phyloP scores from a whole-genome alignment of 2,113 vertebrate genomes.

The Phycodurus eques region DNA sequence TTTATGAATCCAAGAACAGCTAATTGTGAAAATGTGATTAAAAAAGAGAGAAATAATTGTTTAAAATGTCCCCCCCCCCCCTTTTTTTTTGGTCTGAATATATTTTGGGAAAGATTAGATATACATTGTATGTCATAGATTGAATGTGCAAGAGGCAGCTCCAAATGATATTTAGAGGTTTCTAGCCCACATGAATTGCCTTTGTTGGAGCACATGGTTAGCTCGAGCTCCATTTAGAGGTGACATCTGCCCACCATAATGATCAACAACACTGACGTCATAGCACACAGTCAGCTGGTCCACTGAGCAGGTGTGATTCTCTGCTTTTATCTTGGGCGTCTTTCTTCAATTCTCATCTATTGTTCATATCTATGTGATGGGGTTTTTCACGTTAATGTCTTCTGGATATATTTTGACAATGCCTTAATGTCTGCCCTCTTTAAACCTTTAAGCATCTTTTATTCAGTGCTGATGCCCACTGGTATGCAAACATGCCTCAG shows the following conservation, averaged over 20 bases:
- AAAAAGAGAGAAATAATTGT: no score
- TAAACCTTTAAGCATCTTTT: conserved; percentile 40
- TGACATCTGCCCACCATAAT: conserved; percentile 15
- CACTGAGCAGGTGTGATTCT: conserved; percentile 35
- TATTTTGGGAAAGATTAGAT: no score
- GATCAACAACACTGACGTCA: conserved; percentile 29
- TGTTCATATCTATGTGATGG: conserved; percentile 24
- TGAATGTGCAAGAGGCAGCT: no score
- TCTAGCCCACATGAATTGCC: neutral
- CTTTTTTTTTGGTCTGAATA: no score
- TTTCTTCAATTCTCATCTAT: conserved; percentile 3
- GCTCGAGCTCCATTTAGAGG: conserved; percentile 11
- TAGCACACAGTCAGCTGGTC: conserved; percentile 33
- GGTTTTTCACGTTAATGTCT: conserved; percentile 1
- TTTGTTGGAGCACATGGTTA: conserved; percentile 1
- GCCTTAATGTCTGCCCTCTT: conserved; percentile 15
- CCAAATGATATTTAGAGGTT: neutral
- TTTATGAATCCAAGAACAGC: no score
- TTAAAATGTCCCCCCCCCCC: no score
- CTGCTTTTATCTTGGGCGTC: conserved; percentile 11
- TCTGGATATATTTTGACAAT: neutral
- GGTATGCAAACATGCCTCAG: conserved; percentile 17
- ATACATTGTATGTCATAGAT: no score
- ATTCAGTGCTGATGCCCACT: conserved; percentile 30
- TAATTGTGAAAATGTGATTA: no score